Conservation (phyloP, 2,797 vertebrate genomes). For the Sebastes taczanowskii region DNA sequence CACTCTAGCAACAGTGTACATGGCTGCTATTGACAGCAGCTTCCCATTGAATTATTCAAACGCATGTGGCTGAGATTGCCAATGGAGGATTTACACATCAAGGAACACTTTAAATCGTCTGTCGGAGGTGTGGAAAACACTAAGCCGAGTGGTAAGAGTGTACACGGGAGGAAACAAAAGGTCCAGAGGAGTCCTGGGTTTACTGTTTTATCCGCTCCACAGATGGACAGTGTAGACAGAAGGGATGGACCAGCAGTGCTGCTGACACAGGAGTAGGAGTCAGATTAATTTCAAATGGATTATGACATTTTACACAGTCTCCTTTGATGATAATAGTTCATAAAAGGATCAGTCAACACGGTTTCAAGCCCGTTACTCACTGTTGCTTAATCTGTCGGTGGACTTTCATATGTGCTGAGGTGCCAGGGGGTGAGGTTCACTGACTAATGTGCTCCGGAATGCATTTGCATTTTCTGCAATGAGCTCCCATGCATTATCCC, state of each 20-base stretch:
- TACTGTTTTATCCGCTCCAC: constrained; percentile 41
- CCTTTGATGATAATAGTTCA: constrained; percentile 63
- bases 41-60: constrained; percentile 68
- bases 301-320: constrained; percentile 53
- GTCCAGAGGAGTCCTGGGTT: constrained; percentile 20
- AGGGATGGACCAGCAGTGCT: constrained; percentile 24
- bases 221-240: constrained; percentile 19
- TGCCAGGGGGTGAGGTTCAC: constrained; percentile 20
- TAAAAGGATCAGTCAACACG: constrained; percentile 66
- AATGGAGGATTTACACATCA: constrained; percentile 60
- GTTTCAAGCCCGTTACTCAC: constrained; percentile 56
- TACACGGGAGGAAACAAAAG: not conserved
- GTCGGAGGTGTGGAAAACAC: constrained; percentile 39
- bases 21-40: constrained; percentile 45
- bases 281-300: constrained; percentile 65
- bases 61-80: constrained; percentile 28
- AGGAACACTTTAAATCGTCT: constrained; percentile 49
- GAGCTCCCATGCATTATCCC: constrained; percentile 21
- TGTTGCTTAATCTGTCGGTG: constrained; percentile 35
- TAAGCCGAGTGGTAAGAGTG: not conserved
- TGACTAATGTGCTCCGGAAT: constrained; percentile 21
- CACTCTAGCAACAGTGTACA: constrained; percentile 21
- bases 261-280: constrained; percentile 38
- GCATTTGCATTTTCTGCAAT: constrained; percentile 40
- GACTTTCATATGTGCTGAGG: constrained; percentile 33